Conservation (phyloP, 1,140 invertebrate genomes). For the Drosophila erecta region DNA sequence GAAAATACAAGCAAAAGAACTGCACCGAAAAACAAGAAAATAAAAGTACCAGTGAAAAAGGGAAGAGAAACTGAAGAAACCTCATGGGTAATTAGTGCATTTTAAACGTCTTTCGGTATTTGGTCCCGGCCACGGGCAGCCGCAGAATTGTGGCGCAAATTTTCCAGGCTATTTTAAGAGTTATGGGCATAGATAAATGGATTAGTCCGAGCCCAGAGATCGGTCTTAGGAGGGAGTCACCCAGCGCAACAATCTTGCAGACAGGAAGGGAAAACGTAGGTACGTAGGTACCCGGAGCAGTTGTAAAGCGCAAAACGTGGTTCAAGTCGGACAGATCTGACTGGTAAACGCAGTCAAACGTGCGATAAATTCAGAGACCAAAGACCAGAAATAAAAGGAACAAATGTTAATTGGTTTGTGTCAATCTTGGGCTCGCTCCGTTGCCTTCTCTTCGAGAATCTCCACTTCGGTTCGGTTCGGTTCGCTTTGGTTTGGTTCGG, state of each 20-base stretch:
- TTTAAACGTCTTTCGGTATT: slow-evolving; percentile 81
- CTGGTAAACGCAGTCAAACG: slow-evolving; percentile 82
- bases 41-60: slow-evolving; percentile 19
- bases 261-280: not conserved
- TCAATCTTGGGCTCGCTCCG: slow-evolving; percentile 73
- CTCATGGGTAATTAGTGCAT: slow-evolving; percentile 84
- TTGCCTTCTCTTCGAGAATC: slow-evolving; percentile 8
- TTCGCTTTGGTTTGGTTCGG: not conserved
- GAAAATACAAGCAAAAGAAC: not conserved
- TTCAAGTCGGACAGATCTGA: slow-evolving; percentile 80
- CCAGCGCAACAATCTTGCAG: slow-evolving; percentile 42
- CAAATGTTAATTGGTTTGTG: slow-evolving; percentile 85
- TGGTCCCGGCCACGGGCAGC: slow-evolving; percentile 47
- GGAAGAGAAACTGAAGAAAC: slow-evolving; percentile 46
- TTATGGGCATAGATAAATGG: slow-evolving; percentile 84
- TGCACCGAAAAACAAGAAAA: slow-evolving; percentile 27
- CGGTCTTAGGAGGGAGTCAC: slow-evolving; percentile 15
- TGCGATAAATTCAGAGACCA: slow-evolving; percentile 80
- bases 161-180: slow-evolving; percentile 83
- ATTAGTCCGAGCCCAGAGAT: slow-evolving; percentile 57
- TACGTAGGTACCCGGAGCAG: slow-evolving; percentile 4
- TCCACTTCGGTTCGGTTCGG: not conserved
- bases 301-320: slow-evolving; percentile 77
- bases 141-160: slow-evolving; percentile 53
- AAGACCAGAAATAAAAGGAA: slow-evolving; percentile 80